Evolutionary conservation across 2,888 invertebrate genomes (phyloP).

Genomic region (Brachypalpus laphriformis): DNA sequence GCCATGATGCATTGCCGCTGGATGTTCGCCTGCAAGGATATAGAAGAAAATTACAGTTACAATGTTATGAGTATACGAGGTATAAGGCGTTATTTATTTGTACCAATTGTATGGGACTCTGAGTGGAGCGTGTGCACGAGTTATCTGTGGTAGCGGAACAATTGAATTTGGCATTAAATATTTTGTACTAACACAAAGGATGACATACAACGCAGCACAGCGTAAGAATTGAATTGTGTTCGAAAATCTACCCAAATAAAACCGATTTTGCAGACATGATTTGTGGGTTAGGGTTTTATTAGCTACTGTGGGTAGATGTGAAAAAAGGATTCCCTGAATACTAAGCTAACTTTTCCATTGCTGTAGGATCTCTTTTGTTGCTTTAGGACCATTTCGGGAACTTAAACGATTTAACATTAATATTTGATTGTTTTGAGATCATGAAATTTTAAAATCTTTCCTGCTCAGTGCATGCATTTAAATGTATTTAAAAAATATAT

Average conservation of each 20-base stretch:
- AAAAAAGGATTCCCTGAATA: too few species aligned
- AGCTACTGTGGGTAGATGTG: neutral
- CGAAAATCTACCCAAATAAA: neutral
- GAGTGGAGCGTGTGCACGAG: neutral
- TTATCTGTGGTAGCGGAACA: neutral
- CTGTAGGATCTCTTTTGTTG: too few species aligned
- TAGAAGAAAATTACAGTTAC: neutral
- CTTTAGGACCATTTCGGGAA: too few species aligned
- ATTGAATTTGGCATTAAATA: neutral
- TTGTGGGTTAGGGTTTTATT: neutral
- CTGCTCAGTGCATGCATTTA: too few species aligned
- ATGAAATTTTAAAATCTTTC: too few species aligned
- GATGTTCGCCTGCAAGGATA: conserved; percentile 88
- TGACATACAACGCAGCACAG: neutral
- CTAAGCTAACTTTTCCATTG: too few species aligned
- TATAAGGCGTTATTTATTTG: neutral
- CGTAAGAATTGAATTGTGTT: neutral
- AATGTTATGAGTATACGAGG: neutral
- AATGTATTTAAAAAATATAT: too few species aligned
- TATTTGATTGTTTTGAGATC: too few species aligned
- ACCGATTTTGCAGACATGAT: neutral
- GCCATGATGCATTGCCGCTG: conserved; percentile 93
- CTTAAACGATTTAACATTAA: too few species aligned
- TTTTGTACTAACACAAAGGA: neutral
- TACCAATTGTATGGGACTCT: neutral